Conservation (phyloP, 2,888 invertebrate genomes). For the Gortyna flavago region DNA sequence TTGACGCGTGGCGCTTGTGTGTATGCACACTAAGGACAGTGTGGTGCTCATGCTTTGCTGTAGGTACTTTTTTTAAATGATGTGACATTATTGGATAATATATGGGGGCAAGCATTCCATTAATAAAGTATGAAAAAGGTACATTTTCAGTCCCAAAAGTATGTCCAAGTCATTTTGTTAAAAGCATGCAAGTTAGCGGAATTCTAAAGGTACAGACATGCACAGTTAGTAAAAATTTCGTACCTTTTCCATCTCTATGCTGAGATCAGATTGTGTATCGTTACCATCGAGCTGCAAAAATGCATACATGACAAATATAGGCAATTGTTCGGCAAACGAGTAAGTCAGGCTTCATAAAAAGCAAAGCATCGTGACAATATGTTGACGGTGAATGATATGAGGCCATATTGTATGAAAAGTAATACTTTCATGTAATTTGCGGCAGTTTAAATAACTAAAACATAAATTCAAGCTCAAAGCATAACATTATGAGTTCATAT, state of each 20-base stretch:
- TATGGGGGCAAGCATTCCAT: conserved; percentile 62
- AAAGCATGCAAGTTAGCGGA: conserved; percentile 72
- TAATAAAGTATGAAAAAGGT: conserved; percentile 87
- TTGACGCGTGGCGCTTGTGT: not conserved
- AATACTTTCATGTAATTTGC: conserved; percentile 32
- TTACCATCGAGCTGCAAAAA: conserved; percentile 90
- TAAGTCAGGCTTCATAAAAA: conserved; percentile 70
- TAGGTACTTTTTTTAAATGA: conserved; percentile 54
- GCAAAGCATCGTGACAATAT: conserved; percentile 70
- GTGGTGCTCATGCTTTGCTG: conserved; percentile 43
- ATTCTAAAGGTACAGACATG: conserved; percentile 78
- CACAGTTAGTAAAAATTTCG: conserved; percentile 86
- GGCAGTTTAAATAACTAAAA: conserved; percentile 18
- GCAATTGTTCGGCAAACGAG: conserved; percentile 77
- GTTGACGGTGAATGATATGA: conserved; percentile 46
- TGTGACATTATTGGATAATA: conserved; percentile 55
- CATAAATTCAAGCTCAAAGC: conserved; percentile 43
- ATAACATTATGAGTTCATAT: conserved; percentile 18
- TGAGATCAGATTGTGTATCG: conserved; percentile 88
- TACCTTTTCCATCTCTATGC: conserved; percentile 91
- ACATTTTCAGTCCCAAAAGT: conserved; percentile 69
- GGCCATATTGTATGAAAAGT: conserved; percentile 43
- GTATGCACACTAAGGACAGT: conserved; percentile 22
- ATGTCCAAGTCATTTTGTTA: conserved; percentile 56
- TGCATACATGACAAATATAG: conserved; percentile 83